Percentiles rank a stretch among this genome's conserved stretches.
Conservation (phyloP, 1,140 invertebrate genomes). For the Trichoplusia ni region DNA sequence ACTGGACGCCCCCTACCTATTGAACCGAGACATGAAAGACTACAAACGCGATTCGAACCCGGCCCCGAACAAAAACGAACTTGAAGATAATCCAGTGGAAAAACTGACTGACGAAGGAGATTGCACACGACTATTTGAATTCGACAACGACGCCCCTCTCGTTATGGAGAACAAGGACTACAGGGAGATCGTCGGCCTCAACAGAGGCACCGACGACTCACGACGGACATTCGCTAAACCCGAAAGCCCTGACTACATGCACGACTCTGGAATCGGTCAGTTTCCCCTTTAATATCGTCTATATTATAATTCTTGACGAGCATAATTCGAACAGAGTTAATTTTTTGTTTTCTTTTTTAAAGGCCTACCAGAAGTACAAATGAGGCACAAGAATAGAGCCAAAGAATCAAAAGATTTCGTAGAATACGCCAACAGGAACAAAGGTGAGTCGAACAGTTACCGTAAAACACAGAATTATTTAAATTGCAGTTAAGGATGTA, state of each 20-base stretch:
- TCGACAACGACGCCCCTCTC: conserved; percentile 75
- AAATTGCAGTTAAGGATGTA: too few relatives aligned
- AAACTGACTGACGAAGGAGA: conserved; percentile 76
- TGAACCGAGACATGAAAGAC: conserved; percentile 64
- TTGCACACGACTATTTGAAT: conserved; percentile 78
- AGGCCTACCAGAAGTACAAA: conserved; percentile 74
- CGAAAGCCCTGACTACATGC: conserved; percentile 80
- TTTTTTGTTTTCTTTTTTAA: too few relatives aligned
- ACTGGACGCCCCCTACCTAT: conserved; percentile 63
- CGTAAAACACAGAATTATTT: not conserved
- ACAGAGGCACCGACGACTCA: conserved; percentile 72
- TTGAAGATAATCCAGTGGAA: conserved; percentile 74
- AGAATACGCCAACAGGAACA: conserved; percentile 63
- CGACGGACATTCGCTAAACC: conserved; percentile 73
- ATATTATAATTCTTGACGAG: too few relatives aligned
- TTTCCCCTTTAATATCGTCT: conserved; percentile 13
- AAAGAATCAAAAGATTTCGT: conserved; percentile 75
- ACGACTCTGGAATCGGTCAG: conserved; percentile 79
- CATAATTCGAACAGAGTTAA: too few relatives aligned
- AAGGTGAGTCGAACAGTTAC: conserved; percentile 52
- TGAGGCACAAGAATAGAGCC: conserved; percentile 69
- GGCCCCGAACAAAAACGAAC: conserved; percentile 51
- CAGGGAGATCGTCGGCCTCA: conserved; percentile 69
- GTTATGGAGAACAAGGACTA: conserved; percentile 76
- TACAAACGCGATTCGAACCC: conserved; percentile 64